Evolutionary conservation across 2,113 vertebrate species (phyloP), one percentile per base, ranked within the genome.

Genomic region (Smithornis capensis): DNA sequence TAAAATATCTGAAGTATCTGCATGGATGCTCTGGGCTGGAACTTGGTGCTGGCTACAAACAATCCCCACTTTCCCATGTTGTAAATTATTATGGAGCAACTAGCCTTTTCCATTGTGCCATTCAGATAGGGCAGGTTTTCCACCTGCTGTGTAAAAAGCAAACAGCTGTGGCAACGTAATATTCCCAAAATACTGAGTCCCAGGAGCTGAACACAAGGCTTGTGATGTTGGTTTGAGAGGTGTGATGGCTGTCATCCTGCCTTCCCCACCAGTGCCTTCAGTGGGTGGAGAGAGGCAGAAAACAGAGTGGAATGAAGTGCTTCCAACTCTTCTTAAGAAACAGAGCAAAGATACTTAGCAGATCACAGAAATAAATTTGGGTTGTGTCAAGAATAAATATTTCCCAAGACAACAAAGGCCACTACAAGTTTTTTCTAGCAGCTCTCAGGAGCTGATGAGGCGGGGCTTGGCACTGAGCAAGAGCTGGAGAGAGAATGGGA

Each of bases 1-100:
- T 95, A 62, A 95, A 97, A 95, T 95, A 95, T 11, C 92, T 62
- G 53, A 49, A 87, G 40, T 24, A 74, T 78, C 81, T 56, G 24
- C 85, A 53, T 87, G 77, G 25, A 42, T 70, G 40, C 44, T 80
- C 55, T 6, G 11, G 45, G 60, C 23, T 69, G 83, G 79, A 64
- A 16, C 37, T 60, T 7, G 0, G 55, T 1, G 2, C 60, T 52
- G 87, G 44, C 71, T 71, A 11, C 6, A 4, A 83, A 25, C 55
- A 45, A 8, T 25, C 44, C 24, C 38, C 12, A 2, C 29, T 59
- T 68, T 21, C 35, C 29, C 1, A 0, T 22, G 16, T 11, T 50
- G 59, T 90, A 37, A 84, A 81, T 73, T 29, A 33, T 3, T n/a
- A 0, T 35, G 25, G 42, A 56, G 18, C 69, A 65, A 85, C 38